Base-by-base conservation (phyloP, 2,797 vertebrate species). In the Gallirallus australis region DNA sequence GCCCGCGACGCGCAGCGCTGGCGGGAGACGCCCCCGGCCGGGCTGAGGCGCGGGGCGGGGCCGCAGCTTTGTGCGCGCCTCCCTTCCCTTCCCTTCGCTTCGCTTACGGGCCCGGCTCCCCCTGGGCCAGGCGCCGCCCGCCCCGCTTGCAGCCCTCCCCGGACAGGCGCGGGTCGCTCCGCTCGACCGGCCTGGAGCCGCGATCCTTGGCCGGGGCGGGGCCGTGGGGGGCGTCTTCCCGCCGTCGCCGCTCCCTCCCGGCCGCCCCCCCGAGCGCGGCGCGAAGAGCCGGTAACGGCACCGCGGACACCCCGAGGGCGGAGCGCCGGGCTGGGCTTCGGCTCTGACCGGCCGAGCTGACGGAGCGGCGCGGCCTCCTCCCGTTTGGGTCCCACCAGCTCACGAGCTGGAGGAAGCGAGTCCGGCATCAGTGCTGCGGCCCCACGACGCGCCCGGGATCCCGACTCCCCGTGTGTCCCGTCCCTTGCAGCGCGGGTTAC, bases 401-500 rank as follows among this genome's bases (percentile, higher is more conserved):
- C 19, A 19, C 42, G 42, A 45, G 42, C 42, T 42, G 42, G 42
- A 42, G 42, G 42, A 18, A 42, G 42, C 18, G 42, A 19, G 42
- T 19, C 42, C 42, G 42, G 40, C 40, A 42, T 42, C 40, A 42
- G 40, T 42, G 40, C 40, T 42, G 15, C 40, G 40, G 42, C 42
- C 42, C 21, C 65, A 1, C 54, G 2, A 33, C 9, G 15, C 33
- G 0, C 23, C 52, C 85, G 12, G 52, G 28, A 15, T 17, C 60
- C 45, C 6, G 3, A 2, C 28, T 0, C 37, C 6, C 54, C 0
- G 37, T 10, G 28, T 27, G 7, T 61, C 7, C 7, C 10, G 13
- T 11, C 25, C 30, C 10, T 35, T 42, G 63, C 83, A 20, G 42
- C 18, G 53, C 45, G 11, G 57, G 73, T 52, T 63, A 31, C 17